These are phyloP conservation scores for Phalera bucephala DNA, from an alignment of 2,888 invertebrate species.

Conservation along the genomic window DNA sequence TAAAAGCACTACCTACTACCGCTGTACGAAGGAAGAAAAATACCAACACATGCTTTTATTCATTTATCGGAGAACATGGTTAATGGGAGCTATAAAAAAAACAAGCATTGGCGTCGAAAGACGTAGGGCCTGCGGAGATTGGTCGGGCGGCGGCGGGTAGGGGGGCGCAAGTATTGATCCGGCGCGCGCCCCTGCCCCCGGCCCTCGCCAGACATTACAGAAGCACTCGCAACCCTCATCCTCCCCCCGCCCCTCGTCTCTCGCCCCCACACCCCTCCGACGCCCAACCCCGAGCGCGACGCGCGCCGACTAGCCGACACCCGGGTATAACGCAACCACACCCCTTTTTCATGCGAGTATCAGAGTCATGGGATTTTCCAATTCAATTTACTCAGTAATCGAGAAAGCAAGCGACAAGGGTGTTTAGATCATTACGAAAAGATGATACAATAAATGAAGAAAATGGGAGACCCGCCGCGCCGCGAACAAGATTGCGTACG, in stretches of 20 bases:
- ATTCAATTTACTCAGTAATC: conserved; percentile 69
- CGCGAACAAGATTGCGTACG: conserved; percentile 7
- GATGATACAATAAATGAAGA: conserved; percentile 26
- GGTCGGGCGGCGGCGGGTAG: conserved; percentile 62
- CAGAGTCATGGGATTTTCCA: conserved; percentile 80
- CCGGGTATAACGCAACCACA: conserved; percentile 72
- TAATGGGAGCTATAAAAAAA: conserved; percentile 78
- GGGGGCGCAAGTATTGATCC: conserved; percentile 71
- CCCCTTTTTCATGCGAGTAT: conserved; percentile 71
- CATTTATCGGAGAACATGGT: conserved; percentile 75
- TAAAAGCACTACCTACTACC: conserved; percentile 29
- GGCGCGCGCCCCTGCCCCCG: conserved; percentile 45
- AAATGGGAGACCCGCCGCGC: conserved; percentile 6
- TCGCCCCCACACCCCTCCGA: conserved; percentile 31
- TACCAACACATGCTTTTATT: conserved; percentile 73
- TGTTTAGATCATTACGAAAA: conserved; percentile 29
- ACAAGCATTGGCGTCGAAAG: conserved; percentile 80
- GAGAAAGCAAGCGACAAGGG: conserved; percentile 38
- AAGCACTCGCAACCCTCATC: conserved; percentile 46
- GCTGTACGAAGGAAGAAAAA: conserved; percentile 27
- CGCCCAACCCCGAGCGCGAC: conserved; percentile 48
- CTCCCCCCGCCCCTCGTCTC: conserved; percentile 56
- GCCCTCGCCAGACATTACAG: conserved; percentile 67
- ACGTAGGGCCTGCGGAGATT: conserved; percentile 79
- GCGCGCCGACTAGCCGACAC: conserved; percentile 52